Percentiles rank a stretch among this genome's conserved stretches.
Conservation (phyloP, 2,888 invertebrate genomes). For the Tenthredo livida region DNA sequence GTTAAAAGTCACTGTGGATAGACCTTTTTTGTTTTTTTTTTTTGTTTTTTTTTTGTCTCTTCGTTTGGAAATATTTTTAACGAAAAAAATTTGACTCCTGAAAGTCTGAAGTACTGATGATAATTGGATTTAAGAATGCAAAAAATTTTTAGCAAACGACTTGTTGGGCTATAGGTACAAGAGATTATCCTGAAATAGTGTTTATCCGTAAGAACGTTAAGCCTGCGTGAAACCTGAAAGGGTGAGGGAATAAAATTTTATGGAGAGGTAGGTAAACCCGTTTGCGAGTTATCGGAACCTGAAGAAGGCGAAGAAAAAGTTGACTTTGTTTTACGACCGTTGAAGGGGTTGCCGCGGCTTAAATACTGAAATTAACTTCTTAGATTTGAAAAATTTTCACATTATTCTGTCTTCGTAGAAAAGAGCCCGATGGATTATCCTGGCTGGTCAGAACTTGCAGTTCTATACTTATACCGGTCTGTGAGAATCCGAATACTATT, state of each 20-base stretch:
- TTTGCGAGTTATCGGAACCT: constrained; percentile 37
- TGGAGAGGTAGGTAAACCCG: constrained; percentile 46
- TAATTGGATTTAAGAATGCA: constrained; percentile 21
- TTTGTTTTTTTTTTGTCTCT: not conserved
- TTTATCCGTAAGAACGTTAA: constrained; percentile 40
- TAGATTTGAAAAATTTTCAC: constrained; percentile 3
- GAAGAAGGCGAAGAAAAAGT: constrained; percentile 4
- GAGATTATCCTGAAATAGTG: not conserved
- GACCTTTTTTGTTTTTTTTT: not conserved
- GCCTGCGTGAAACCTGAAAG: constrained; percentile 5
- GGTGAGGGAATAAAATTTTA: constrained; percentile 45
- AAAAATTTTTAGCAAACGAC: not conserved
- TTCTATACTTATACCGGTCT: not conserved
- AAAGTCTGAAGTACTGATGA: not conserved
- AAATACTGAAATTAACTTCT: constrained; percentile 36
- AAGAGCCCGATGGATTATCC: not conserved
- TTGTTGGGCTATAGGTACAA: not conserved
- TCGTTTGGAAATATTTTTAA: not conserved
- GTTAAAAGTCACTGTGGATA: not conserved
- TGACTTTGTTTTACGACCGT: constrained; percentile 45
- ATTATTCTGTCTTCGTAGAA: not conserved
- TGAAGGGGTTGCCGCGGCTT: constrained; percentile 40
- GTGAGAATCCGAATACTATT: not conserved
- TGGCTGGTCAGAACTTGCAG: not conserved
- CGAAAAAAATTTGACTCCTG: constrained; percentile 12